Evolutionary conservation across 2,797 vertebrate species (phyloP).

Genomic region (Sebastes wilsoni): DNA sequence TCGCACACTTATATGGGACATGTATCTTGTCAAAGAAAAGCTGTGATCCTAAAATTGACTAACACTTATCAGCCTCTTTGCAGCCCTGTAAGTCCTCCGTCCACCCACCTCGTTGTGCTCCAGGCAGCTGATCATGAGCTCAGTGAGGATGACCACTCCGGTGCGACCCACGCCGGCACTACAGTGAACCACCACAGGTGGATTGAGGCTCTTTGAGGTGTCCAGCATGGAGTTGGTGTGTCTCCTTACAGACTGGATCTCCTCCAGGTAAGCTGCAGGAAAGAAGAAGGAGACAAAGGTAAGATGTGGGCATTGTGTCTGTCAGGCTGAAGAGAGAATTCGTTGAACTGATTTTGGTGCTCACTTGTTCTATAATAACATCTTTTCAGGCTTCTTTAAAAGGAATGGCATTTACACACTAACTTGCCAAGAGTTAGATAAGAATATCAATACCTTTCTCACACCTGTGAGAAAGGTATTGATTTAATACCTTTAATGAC

Average conservation of each 20-base stretch:
- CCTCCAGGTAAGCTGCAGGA: slow-evolving; percentile 92
- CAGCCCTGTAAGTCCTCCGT: neutral
- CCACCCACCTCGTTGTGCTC: slow-evolving; percentile 93
- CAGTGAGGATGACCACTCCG: slow-evolving; percentile 94
- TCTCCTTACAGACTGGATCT: slow-evolving; percentile 95
- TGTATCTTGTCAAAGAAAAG: neutral
- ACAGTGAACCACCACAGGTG: slow-evolving; percentile 95
- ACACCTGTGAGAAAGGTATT: no score
- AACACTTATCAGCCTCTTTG: neutral
- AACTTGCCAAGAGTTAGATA: neutral
- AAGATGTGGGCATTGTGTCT: neutral
- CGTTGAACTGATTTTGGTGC: neutral
- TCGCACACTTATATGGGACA: neutral
- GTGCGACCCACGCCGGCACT: slow-evolving; percentile 94
- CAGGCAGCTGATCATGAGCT: slow-evolving; percentile 97
- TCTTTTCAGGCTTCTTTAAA: neutral
- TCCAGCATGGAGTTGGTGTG: slow-evolving; percentile 97
- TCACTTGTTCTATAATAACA: neutral
- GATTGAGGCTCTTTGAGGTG: slow-evolving; percentile 88
- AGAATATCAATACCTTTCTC: neutral
- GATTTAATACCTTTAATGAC: neutral
- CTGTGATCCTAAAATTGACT: neutral
- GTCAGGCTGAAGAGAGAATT: neutral
- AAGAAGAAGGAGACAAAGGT: neutral
- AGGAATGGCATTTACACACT: neutral